Percentiles rank a stretch among this genome's conserved stretches.
phyloP scores from a whole-genome alignment of 2,888 invertebrate species.

The Mallateleia sp. region DNA sequence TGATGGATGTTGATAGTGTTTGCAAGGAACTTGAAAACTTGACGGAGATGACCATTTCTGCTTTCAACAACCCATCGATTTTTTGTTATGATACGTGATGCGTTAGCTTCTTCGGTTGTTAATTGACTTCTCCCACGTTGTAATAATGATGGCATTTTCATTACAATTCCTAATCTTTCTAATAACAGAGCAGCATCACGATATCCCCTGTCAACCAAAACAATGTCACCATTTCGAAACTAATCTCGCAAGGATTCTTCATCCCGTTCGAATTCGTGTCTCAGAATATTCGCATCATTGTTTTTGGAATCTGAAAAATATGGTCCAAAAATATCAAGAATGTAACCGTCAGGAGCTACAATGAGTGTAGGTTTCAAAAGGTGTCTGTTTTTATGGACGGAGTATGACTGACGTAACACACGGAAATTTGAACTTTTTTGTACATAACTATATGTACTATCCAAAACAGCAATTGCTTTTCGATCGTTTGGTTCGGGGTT shows the following conservation, averaged over 20 bases:
- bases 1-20: conserved; percentile 43
- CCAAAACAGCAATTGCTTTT: conserved; percentile 23
- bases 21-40: conserved; percentile 49
- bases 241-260: conserved; percentile 33
- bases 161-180: conserved; percentile 24
- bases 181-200: conserved; percentile 48
- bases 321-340: conserved; percentile 24
- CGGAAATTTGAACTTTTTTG: conserved; percentile 27
- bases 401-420: conserved; percentile 30
- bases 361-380: conserved; percentile 34
- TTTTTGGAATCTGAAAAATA: conserved; percentile 51
- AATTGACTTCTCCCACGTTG: conserved; percentile 35
- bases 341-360: conserved; percentile 42
- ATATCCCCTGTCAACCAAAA: conserved; percentile 63
- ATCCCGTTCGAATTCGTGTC: conserved; percentile 38
- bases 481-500: conserved; percentile 26
- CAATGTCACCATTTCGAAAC: conserved; percentile 61
- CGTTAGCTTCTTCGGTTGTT: conserved; percentile 54
- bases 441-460: conserved; percentile 27
- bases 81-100: conserved; percentile 45
- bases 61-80: conserved; percentile 54
- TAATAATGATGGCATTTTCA: conserved; percentile 53
- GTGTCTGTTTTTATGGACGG: conserved; percentile 14
- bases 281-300: conserved; percentile 59
- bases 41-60: conserved; percentile 58